Conservation (phyloP, 2,113 vertebrate genomes). For the Ramphastos sulfuratus region DNA sequence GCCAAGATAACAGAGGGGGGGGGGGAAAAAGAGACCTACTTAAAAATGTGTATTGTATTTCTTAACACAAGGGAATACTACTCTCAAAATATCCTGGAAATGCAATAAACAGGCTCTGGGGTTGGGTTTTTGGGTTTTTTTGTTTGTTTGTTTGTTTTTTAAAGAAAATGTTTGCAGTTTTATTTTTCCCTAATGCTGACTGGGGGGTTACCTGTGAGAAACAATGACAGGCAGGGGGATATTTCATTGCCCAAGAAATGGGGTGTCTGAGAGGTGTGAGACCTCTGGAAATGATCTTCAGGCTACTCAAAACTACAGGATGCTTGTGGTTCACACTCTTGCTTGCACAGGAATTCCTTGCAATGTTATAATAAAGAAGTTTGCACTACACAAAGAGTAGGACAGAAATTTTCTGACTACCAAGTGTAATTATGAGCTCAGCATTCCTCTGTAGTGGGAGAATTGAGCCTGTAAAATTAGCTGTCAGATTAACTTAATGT, state of each 20-base stretch:
- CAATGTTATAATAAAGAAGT: background rate
- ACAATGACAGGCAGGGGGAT: background rate
- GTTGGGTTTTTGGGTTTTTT: too few species aligned
- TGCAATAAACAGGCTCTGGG: background rate
- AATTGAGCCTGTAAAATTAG: background rate
- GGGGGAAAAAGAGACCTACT: background rate
- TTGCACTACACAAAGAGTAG: background rate
- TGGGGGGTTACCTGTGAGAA: background rate
- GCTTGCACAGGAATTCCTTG: background rate
- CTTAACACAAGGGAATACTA: background rate
- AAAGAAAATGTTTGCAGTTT: background rate
- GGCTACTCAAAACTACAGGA: background rate
- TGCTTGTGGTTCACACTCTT: background rate
- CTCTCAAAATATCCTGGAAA: background rate
- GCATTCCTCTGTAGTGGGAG: background rate
- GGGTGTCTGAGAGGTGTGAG: background rate
- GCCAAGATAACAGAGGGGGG: background rate
- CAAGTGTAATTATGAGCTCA: background rate
- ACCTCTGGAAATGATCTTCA: background rate
- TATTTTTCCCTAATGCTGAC: background rate
- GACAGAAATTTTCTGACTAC: background rate
- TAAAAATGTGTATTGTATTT: background rate
- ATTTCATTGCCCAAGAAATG: background rate
- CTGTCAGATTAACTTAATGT: constrained; percentile 14
- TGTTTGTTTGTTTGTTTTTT: background rate